These are phyloP conservation scores for Sarcophaga bullata DNA, from an alignment of 1,140 invertebrate species.

Conservation along the genomic window DNA sequence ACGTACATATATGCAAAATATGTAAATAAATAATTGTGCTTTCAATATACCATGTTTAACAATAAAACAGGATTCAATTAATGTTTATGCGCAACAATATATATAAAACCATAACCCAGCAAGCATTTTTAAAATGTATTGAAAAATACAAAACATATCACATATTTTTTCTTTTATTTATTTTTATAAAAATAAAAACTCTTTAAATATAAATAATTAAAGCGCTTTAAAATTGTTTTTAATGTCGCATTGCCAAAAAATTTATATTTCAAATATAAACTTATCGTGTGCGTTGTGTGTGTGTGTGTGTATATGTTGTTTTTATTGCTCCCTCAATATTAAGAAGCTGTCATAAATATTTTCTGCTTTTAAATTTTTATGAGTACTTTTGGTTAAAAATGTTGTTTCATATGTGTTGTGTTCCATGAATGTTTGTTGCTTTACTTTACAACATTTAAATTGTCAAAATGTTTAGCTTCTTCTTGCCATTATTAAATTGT, in stretches of 20 bases:
- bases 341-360: not conserved
- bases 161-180: too few species aligned
- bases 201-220: too few species aligned
- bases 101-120: too few species aligned
- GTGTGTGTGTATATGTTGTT: not conserved
- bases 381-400: not conserved
- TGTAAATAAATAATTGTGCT: not conserved
- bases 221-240: too few species aligned
- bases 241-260: too few species aligned
- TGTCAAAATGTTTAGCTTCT: not conserved
- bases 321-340: not conserved
- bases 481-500: too few species aligned
- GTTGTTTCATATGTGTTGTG: not conserved
- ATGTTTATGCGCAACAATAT: not conserved
- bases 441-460: not conserved
- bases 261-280: not conserved
- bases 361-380: not conserved
- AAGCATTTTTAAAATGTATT: too few species aligned
- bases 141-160: too few species aligned
- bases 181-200: too few species aligned
- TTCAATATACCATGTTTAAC: not conserved
- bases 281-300: not conserved
- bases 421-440: not conserved
- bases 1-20: not conserved
- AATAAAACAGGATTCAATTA: constrained; percentile 5